Conservation (phyloP, 1,140 invertebrate genomes). For the Cydia amplana region DNA sequence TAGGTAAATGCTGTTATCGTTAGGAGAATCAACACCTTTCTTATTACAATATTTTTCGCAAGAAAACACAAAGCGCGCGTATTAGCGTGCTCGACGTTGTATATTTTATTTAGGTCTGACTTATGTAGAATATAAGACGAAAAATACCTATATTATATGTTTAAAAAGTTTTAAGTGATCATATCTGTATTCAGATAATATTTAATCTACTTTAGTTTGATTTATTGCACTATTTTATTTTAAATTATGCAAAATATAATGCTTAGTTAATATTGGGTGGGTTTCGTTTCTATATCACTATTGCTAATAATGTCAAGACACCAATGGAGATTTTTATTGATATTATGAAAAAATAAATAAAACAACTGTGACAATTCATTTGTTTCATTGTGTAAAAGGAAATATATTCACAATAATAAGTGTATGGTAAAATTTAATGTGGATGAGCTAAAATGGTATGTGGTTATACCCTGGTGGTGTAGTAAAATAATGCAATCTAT, state of each 20-base stretch:
- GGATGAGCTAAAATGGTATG: neutral
- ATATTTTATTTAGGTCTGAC: conserved; percentile 28
- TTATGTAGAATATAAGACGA: conserved; percentile 22
- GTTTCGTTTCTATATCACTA: conserved; percentile 14
- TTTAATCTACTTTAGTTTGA: conserved; percentile 27
- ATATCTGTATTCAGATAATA: conserved; percentile 32
- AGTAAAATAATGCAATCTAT: neutral
- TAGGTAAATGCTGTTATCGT: neutral
- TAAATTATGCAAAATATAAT: conserved; percentile 27
- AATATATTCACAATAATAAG: neutral
- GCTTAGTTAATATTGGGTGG: conserved; percentile 17
- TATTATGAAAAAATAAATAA: conserved; percentile 33
- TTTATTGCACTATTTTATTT: conserved; percentile 25
- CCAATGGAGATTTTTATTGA: conserved; percentile 32
- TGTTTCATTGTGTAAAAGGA: conserved; percentile 16
- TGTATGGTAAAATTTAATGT: neutral
- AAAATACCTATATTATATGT: conserved; percentile 25
- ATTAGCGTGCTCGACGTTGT: conserved; percentile 5
- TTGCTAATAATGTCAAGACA: conserved; percentile 29
- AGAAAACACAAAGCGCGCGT: neutral
- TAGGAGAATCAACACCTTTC: neutral
- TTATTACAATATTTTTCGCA: conserved; percentile 2
- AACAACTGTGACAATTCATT: conserved; percentile 22
- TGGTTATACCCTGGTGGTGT: too few relatives aligned
- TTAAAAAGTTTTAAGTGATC: conserved; percentile 27